Evolutionary conservation across 2,113 vertebrate genomes (phyloP), one percentile per base, ranked within the genome.

Genomic region (Rhipidura dahli): DNA sequence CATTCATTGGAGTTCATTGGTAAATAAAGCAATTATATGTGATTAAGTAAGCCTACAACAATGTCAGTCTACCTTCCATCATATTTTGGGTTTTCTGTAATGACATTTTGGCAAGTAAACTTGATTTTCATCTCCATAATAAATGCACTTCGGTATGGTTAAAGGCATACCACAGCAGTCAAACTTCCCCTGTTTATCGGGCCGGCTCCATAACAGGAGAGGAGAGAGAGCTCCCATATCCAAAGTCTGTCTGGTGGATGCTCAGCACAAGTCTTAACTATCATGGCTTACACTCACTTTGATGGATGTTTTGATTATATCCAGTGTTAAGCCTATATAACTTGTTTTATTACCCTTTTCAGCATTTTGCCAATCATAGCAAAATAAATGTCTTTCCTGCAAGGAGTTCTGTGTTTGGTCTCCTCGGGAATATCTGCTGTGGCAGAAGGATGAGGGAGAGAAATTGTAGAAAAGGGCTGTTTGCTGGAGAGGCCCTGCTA

Each of bases 71-170:
- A 92, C 72, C 60, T 95, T 86, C 90, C 39, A 70, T 81, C 49
- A 10, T 80, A 54, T 65, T 95, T 93, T 83, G 49, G 24, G 60
- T 70, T 94, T 94, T 93, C 73, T 39, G 26, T 91, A 87, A 80
- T 90, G 50, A 76, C 50, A 44, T 85, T 94, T 59, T 94, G 84
- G 66, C 73, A 93, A 61, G 63, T 65, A 76, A 87, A 54, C 35
- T 83, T 85, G 78, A 66, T 94, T 96, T 89, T 96, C 89, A 9
- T 95, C 42, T 94, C 45, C 27, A 23, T 80, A 91, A 79, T 89
- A 85, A 91, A 87, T 65, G 21, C 3, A 12, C 20, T 85, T 79
- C 66, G 14, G 37, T 66, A 61, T 82, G 45, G 89, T 82, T 91
- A 95, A 91, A 91, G 42, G 59, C 78, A 91, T 91, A 76, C 42